Conservation (phyloP, 2,888 invertebrate species). For the Ormyrus thymus region DNA sequence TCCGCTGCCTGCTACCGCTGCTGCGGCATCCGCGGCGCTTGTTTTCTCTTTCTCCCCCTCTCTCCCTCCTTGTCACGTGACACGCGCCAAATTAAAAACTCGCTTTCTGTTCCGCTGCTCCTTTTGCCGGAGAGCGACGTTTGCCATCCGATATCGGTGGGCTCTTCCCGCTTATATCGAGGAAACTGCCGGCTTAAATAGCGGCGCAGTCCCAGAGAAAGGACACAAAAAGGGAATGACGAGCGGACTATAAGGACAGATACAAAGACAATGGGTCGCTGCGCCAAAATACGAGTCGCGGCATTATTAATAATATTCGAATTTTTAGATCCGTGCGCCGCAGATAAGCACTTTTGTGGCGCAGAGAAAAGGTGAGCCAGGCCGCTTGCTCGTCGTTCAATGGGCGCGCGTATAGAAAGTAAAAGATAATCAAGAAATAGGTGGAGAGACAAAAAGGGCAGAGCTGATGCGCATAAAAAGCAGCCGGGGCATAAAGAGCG, state of each 20-base stretch:
- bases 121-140: slow-evolving; percentile 58
- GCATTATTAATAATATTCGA: slow-evolving; percentile 45
- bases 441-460: slow-evolving; percentile 46
- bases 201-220: background rate
- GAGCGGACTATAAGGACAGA: background rate
- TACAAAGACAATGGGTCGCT: slow-evolving; percentile 46
- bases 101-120: slow-evolving; percentile 67
- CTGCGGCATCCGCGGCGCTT: slow-evolving; percentile 9
- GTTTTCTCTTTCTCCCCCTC: slow-evolving; percentile 1
- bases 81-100: slow-evolving; percentile 74
- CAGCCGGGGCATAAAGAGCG: slow-evolving; percentile 14
- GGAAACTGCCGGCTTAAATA: slow-evolving; percentile 39
- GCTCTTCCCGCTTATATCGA: slow-evolving; percentile 39
- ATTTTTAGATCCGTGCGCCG: slow-evolving; percentile 37
- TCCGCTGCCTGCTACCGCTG: slow-evolving; percentile 25
- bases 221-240: background rate
- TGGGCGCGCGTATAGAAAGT: slow-evolving; percentile 5
- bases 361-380: background rate
- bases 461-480: slow-evolving; percentile 15
- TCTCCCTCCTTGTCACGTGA: slow-evolving; percentile 57
- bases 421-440: slow-evolving; percentile 49
- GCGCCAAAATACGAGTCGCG: background rate
- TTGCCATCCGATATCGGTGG: slow-evolving; percentile 49
- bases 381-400: slow-evolving; percentile 23
- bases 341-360: slow-evolving; percentile 35